phyloP scores from a whole-genome alignment of 1,140 invertebrate species.

The Hycleus cichorii region DNA sequence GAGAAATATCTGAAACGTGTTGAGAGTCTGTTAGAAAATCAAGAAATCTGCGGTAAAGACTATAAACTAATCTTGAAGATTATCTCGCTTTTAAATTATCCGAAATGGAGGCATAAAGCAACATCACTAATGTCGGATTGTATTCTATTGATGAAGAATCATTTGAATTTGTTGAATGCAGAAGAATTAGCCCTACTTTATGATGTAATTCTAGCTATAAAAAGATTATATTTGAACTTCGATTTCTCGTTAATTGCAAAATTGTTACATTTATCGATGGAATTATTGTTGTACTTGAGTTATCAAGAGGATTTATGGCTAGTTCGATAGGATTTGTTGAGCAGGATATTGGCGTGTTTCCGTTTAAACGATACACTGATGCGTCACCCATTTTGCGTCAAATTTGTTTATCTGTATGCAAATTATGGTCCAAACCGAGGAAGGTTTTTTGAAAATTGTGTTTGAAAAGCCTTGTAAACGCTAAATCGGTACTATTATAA shows the following conservation, averaged over 20 bases:
- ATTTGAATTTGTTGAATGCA: conserved; percentile 23
- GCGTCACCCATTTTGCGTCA: no score
- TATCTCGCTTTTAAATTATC: conserved; percentile 29
- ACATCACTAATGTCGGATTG: conserved; percentile 22
- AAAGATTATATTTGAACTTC: conserved; percentile 9
- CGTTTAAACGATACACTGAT: no score
- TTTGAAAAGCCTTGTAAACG: no score
- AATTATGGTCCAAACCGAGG: no score
- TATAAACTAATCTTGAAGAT: conserved; percentile 27
- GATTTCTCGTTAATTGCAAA: background rate
- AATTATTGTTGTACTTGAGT: no score
- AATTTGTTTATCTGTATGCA: no score
- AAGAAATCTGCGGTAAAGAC: conserved; percentile 15
- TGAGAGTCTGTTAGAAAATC: conserved; percentile 19
- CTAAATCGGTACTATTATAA: no score
- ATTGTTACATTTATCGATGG: no score
- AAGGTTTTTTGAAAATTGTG: no score
- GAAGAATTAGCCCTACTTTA: conserved; percentile 22
- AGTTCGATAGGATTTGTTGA: no score
- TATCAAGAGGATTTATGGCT: no score
- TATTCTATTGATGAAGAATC: conserved; percentile 26
- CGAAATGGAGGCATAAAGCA: conserved; percentile 28
- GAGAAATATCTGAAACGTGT: conserved; percentile 26
- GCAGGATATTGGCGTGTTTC: no score
- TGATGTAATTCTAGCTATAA: conserved; percentile 22